phyloP scores from a whole-genome alignment of 2,113 vertebrate species.

The Ophiodon elongatus region DNA sequence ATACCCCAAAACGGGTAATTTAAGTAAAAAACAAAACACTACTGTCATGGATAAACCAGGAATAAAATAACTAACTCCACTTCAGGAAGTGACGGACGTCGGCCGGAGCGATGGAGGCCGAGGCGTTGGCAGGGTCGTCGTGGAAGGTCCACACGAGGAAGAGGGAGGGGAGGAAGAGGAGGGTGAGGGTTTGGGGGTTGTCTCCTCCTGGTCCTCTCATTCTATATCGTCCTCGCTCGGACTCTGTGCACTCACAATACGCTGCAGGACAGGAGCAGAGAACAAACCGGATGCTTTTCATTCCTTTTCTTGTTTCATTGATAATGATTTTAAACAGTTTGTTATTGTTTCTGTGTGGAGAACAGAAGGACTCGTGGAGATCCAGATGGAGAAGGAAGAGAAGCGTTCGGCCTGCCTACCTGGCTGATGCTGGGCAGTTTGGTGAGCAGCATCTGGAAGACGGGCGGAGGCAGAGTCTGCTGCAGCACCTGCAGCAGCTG shows the following conservation, averaged over 20 bases:
- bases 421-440: slow-evolving; percentile 98
- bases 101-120: slow-evolving; percentile 24
- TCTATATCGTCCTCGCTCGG: slow-evolving; percentile 96
- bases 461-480: slow-evolving; percentile 95
- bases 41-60: slow-evolving; percentile 5
- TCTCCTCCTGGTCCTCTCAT: slow-evolving; percentile 61
- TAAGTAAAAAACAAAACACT: slow-evolving; percentile 29
- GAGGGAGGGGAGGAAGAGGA: neutral
- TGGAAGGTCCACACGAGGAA: slow-evolving; percentile 12
- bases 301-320: too few relatives aligned
- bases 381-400: neutral
- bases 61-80: slow-evolving; percentile 48
- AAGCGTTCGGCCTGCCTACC: slow-evolving; percentile 5
- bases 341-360: neutral
- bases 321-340: neutral
- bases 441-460: slow-evolving; percentile 99
- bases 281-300: neutral
- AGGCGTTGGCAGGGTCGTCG: slow-evolving; percentile 10
- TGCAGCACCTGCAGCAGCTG: slow-evolving; percentile 96
- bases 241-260: slow-evolving; percentile 94
- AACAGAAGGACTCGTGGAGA: neutral
- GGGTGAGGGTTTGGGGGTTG: neutral
- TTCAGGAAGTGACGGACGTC: slow-evolving; percentile 26
- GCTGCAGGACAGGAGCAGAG: slow-evolving; percentile 79
- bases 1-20: slow-evolving; percentile 55